These are phyloP conservation scores for Valencia hispanica DNA, from an alignment of 2,797 vertebrate species.

Conservation along the genomic window DNA sequence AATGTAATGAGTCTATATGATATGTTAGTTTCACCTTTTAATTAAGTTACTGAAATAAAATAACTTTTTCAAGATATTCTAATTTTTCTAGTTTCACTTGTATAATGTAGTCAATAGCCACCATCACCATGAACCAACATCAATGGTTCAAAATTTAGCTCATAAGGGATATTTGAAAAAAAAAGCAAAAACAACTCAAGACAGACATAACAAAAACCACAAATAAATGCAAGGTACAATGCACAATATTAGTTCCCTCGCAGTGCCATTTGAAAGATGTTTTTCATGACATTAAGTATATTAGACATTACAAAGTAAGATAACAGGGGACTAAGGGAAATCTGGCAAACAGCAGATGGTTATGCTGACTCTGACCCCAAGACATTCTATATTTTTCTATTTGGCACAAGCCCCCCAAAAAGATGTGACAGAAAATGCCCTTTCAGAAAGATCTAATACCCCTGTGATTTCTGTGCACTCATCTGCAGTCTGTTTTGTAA, in stretches of 20 bases:
- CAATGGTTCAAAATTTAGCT: neutral
- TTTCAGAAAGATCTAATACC: conserved; percentile 14
- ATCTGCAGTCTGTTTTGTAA: neutral
- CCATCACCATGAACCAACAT: no score
- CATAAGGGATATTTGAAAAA: neutral
- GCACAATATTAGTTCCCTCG: neutral
- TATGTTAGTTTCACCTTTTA: no score
- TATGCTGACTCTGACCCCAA: conserved; percentile 50
- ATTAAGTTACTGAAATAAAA: no score
- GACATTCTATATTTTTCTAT: conserved; percentile 50
- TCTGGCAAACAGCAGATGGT: conserved; percentile 43
- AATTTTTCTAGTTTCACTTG: no score
- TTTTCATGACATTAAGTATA: conserved; percentile 46
- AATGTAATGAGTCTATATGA: no score
- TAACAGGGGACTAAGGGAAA: conserved; percentile 9
- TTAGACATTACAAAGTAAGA: conserved; percentile 26
- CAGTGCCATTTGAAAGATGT: conserved; percentile 33
- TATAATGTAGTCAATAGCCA: neutral
- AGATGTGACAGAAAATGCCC: conserved; percentile 25
- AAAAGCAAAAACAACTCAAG: no score
- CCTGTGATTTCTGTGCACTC: conserved; percentile 9
- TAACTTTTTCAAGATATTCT: no score
- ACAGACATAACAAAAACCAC: neutral
- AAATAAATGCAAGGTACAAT: neutral
- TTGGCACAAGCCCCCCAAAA: neutral